phyloP scores from a whole-genome alignment of 2,797 vertebrate genomes.

The Rhynchotus rufescens region DNA sequence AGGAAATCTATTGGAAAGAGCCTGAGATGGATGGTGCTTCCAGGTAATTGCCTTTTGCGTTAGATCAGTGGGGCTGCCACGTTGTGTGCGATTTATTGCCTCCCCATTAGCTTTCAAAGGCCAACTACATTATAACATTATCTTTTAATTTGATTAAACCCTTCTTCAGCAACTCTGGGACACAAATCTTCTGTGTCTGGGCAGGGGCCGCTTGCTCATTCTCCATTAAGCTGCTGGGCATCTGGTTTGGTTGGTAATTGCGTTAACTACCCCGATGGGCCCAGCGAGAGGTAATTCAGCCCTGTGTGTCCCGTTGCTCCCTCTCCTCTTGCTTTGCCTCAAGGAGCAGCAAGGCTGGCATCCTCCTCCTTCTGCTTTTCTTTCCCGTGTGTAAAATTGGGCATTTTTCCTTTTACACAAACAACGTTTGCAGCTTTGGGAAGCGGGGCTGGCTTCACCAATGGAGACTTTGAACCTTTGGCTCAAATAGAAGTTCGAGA shows the following conservation, averaged over 20 bases:
- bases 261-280: neutral
- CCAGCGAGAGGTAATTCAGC: neutral
- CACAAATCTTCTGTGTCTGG: conserved; percentile 21
- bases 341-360: neutral
- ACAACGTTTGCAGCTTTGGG: neutral
- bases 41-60: conserved; percentile 38
- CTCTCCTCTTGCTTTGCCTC: neutral
- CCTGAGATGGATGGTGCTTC: conserved; percentile 26
- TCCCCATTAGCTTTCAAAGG: neutral
- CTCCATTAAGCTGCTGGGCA: neutral
- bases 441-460: rapidly evolving
- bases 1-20: neutral
- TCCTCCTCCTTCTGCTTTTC: neutral
- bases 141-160: conserved; percentile 52
- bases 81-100: conserved; percentile 18
- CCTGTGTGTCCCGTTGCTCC: rapidly evolving
- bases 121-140: conserved; percentile 6
- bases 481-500: neutral
- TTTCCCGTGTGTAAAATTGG: neutral
- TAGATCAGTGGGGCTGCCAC: neutral
- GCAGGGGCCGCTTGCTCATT: neutral
- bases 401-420: neutral
- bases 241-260: conserved; percentile 31
- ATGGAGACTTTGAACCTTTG: neutral
- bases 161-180: conserved; percentile 17